Conservation (phyloP, 2,888 invertebrate species). For the Dryobota labecula region DNA sequence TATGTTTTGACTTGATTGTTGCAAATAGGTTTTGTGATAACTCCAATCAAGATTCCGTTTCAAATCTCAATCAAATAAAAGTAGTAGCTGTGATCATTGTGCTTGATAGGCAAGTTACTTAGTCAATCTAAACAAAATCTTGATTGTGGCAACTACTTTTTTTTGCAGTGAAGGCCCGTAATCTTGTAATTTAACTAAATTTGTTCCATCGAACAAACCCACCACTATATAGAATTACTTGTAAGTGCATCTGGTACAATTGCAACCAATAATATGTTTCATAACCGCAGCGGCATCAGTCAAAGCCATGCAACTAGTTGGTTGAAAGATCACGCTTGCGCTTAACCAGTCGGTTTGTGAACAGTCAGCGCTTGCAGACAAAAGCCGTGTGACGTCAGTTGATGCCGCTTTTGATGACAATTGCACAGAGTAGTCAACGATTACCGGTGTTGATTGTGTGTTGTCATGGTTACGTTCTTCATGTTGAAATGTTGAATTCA, state of each 20-base stretch:
- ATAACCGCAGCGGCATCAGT: not conserved
- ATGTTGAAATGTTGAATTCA: not conserved
- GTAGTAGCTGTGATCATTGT: too few relatives aligned
- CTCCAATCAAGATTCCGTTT: too few relatives aligned
- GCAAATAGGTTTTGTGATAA: too few relatives aligned
- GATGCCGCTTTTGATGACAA: conserved; percentile 49
- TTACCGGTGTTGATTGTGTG: conserved; percentile 46
- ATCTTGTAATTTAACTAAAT: not conserved
- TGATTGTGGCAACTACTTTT: too few relatives aligned
- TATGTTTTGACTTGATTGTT: too few relatives aligned
- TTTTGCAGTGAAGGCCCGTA: too few relatives aligned
- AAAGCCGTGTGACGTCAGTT: conserved; percentile 51
- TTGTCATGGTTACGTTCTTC: conserved; percentile 4
- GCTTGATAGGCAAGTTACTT: too few relatives aligned
- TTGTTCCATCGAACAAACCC: not conserved
- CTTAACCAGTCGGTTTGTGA: conserved; percentile 39
- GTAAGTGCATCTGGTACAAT: not conserved
- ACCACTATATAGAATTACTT: not conserved
- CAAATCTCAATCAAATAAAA: too few relatives aligned
- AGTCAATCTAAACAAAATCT: too few relatives aligned
- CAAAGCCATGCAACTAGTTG: conserved; percentile 31
- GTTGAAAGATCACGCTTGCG: conserved; percentile 38
- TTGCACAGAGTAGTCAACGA: conserved; percentile 43
- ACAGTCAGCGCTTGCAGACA: conserved; percentile 43
- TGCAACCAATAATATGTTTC: not conserved